Evolutionary conservation across 2,888 invertebrate genomes (phyloP).

Genomic region (Neoaliturus tenellus): DNA sequence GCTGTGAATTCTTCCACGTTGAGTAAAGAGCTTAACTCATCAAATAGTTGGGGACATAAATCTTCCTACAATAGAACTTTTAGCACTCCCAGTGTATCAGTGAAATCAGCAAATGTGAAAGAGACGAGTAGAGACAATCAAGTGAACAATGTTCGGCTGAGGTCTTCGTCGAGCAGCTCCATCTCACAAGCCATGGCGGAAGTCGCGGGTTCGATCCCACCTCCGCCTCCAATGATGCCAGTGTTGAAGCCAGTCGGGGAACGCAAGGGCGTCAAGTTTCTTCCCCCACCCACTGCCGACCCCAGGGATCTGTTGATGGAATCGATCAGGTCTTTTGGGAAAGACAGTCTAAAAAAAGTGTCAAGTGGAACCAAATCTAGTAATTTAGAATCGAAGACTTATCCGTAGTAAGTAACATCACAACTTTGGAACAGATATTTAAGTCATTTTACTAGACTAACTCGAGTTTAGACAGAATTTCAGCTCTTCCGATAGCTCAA

Average conservation of each 20-base stretch:
- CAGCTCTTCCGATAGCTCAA: conserved; percentile 22
- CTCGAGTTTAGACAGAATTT: neutral
- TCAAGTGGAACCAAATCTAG: conserved; percentile 43
- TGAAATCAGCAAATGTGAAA: conserved; percentile 7
- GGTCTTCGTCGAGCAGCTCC: conserved; percentile 15
- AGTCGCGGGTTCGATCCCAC: conserved; percentile 54
- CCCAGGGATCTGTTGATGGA: conserved; percentile 81
- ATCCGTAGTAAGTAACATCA: conserved; percentile 10
- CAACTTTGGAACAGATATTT: neutral
- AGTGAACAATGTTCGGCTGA: conserved; percentile 1
- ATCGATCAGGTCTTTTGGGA: conserved; percentile 83
- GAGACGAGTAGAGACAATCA: neutral
- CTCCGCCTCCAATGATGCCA: conserved; percentile 63
- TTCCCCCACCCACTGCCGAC: conserved; percentile 72
- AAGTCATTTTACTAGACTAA: neutral
- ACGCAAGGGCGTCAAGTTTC: conserved; percentile 57
- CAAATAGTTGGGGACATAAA: neutral
- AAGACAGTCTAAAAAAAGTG: conserved; percentile 42
- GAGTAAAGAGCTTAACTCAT: neutral
- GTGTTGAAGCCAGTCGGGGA: conserved; percentile 62
- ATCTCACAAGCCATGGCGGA: neutral
- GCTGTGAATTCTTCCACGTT: neutral
- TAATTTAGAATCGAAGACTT: conserved; percentile 14
- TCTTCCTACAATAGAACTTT: conserved; percentile 1
- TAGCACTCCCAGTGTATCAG: neutral